Evolutionary conservation across 2,888 invertebrate genomes (phyloP).

Genomic region (Caenorhabditis sinica): DNA sequence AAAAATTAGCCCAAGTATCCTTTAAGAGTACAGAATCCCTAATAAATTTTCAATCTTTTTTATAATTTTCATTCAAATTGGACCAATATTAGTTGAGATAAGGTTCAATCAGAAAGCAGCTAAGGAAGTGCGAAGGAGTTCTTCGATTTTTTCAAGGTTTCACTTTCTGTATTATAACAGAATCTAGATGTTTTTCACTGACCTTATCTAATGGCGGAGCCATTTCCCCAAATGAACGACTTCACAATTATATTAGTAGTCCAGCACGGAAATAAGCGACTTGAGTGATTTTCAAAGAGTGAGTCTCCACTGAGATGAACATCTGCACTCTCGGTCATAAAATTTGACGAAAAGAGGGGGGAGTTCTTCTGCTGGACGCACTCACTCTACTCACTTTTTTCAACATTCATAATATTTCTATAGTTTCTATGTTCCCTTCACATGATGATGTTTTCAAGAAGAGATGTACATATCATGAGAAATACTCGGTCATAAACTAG

Average conservation of each 20-base stretch:
- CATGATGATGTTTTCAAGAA: slow-evolving; percentile 41
- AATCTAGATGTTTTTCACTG: neutral
- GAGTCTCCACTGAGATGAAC: slow-evolving; percentile 20
- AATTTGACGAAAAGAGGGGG: slow-evolving; percentile 51
- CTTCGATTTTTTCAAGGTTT: too few relatives aligned
- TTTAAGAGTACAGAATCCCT: too few relatives aligned
- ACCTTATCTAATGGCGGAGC: slow-evolving; percentile 30
- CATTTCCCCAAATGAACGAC: slow-evolving; percentile 25
- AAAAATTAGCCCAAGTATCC: too few relatives aligned
- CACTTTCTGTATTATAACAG: too few relatives aligned
- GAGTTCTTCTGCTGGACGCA: slow-evolving; percentile 1
- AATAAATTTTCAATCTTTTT: too few relatives aligned
- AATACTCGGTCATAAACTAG: slow-evolving; percentile 44
- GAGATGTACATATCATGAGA: slow-evolving; percentile 47
- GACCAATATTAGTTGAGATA: too few relatives aligned
- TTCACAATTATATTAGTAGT: slow-evolving; percentile 28
- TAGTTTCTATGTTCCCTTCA: slow-evolving; percentile 35
- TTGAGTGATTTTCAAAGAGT: slow-evolving; percentile 37
- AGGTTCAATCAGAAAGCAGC: too few relatives aligned
- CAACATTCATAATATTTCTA: slow-evolving; percentile 60
- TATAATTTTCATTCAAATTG: too few relatives aligned
- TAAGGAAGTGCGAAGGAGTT: too few relatives aligned
- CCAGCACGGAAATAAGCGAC: slow-evolving; percentile 10
- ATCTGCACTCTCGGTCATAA: slow-evolving; percentile 57
- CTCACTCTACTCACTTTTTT: slow-evolving; percentile 27